phyloP scores from a whole-genome alignment of 2,797 vertebrate species.

The Trichosurus vulpecula region DNA sequence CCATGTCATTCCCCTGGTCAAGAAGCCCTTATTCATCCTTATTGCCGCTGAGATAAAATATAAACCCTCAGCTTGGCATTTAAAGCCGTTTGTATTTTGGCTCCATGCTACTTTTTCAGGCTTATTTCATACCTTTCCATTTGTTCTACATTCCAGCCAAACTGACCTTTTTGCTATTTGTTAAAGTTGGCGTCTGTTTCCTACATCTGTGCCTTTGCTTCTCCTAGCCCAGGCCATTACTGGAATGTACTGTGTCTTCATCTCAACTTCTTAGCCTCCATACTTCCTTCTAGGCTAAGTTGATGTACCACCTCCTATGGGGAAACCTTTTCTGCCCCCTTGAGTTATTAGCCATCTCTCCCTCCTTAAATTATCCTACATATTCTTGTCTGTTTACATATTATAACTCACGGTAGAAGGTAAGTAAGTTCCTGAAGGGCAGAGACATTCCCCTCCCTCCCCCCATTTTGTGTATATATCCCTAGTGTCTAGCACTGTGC shows the following conservation, averaged over 20 bases:
- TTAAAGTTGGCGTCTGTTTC: neutral
- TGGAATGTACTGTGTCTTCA: no score
- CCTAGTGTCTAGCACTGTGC: neutral
- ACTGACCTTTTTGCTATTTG: neutral
- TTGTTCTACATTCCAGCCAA: neutral
- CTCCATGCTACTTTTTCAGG: neutral
- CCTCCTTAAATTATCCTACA: neutral
- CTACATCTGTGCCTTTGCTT: no score
- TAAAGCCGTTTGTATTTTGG: neutral
- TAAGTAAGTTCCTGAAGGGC: neutral
- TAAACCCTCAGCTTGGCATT: neutral
- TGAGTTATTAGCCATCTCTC: neutral
- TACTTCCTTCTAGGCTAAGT: neutral
- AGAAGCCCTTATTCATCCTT: neutral
- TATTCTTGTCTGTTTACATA: neutral
- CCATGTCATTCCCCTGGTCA: neutral
- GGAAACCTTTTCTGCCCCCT: neutral
- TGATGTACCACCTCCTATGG: neutral
- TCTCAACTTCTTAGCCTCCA: no score
- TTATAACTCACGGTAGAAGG: neutral
- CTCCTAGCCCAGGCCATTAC: no score
- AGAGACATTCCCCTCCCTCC: neutral
- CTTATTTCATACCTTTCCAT: neutral
- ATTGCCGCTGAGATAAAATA: no score
- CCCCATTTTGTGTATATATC: neutral